Evolutionary conservation across 2,113 vertebrate genomes (phyloP), one percentile per base, ranked within the genome.

Genomic region (Corythornis cristatus): DNA sequence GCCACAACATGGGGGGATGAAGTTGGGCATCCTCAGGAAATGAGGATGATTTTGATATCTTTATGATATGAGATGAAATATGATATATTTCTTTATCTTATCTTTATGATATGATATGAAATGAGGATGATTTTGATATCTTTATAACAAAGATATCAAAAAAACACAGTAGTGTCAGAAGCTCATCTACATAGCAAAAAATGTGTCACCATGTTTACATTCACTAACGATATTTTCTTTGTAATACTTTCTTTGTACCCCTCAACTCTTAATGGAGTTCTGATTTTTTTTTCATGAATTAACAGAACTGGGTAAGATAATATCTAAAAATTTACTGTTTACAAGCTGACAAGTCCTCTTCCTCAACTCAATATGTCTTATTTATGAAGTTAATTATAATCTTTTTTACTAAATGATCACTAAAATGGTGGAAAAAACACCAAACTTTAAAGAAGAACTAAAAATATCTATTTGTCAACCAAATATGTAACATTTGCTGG

Each of bases 371-470:
- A 5, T 33, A 35, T 11, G 11, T 8, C 5, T 1, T 29, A 29
- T 21, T 84, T 75, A 72, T 6, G 51, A 29, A 83, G 21, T 16
- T 46, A 80, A 66, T 1, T 0, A 48, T 46, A 64, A 65, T 20
- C 5, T 35, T 54, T 43, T 43, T 56, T n/a, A 70, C 62, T 60
- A 72, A 78, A 66, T 5, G 12, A 45, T 29, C 35, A 56, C 8
- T 53, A 17, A 18, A 83, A 46, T 2, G 46, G 13, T 3, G 10
- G 25, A 86, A 53, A 78, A 22, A 0, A 0, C 2, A 2, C 3
- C 3, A 72, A 51, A 68, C 7, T 70, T 58, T 9, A 43, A 85
- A 66, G 26, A 82, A 60, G 12, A 88, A 77, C 9, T 65, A 58
- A 73, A 88, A 42, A 50, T 5, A 66, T 14, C 19, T 12, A 78